phyloP scores from a whole-genome alignment of 2,113 vertebrate genomes.

The Platichthys stellatus region DNA sequence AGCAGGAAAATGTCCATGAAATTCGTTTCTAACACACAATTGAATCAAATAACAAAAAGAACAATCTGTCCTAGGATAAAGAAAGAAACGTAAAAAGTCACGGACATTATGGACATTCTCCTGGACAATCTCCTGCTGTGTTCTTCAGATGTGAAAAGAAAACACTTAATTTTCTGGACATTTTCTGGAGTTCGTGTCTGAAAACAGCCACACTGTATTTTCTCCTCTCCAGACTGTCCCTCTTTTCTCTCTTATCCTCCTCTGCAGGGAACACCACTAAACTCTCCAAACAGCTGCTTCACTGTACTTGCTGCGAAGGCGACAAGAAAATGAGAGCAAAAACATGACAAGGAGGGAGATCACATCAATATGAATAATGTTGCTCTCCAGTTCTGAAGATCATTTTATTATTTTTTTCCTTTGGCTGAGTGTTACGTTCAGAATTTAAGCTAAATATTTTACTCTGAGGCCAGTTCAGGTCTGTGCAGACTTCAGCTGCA shows the following conservation, averaged over 20 bases:
- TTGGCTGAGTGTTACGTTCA: neutral
- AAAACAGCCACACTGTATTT: neutral
- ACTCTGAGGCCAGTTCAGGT: conserved; percentile 3
- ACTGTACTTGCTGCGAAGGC: conserved; percentile 15
- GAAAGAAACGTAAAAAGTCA: no score
- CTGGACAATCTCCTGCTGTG: no score
- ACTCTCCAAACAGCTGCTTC: conserved; percentile 4
- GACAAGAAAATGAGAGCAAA: conserved; percentile 16
- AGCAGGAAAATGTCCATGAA: no score
- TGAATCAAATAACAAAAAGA: no score
- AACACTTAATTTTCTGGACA: no score
- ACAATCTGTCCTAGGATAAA: no score
- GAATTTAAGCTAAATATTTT: conserved; percentile 2
- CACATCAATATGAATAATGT: conserved; percentile 19
- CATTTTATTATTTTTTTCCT: conserved; percentile 6
- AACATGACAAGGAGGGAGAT: conserved; percentile 11
- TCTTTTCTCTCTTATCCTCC: conserved; percentile 6
- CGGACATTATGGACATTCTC: no score
- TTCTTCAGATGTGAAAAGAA: no score
- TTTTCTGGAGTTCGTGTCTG: neutral
- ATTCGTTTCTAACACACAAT: neutral
- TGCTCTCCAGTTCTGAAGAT: neutral
- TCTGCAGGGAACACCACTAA: conserved; percentile 21
- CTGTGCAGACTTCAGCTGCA: conserved; percentile 12
- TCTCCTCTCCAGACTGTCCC: neutral